Base-by-base conservation (phyloP, 2,888 invertebrate genomes). In the Ophion costatus region DNA sequence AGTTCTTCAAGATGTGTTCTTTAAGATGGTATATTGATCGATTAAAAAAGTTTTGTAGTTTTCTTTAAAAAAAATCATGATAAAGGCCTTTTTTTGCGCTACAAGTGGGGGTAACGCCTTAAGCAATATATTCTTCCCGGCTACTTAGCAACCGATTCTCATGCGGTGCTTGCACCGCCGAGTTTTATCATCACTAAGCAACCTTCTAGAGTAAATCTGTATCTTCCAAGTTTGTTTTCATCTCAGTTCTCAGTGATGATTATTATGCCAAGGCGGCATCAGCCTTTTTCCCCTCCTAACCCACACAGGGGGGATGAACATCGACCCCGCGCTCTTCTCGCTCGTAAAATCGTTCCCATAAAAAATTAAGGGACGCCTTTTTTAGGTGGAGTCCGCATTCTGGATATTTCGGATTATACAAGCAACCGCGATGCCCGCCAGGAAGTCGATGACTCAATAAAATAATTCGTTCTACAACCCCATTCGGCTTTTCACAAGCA, bases 361-460 rank as follows among this genome's bases (percentile, higher is more conserved):
- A 51, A 17, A 51, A 51, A 51, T 51, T 1, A 17, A 17, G 51
- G 51, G 17, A 3, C 5, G 0, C 17, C 17, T 14, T 14, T 14
- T 51, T 51, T 14, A 17, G 5, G 51, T 0, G 51, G 51, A 38
- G n/a, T 20, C 14, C 20, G 7, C 67, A 22, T 24, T 69, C 45
- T 17, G 24, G 69, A 24, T 10, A 17, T 24, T 24, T 29, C 1
- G 14, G 20, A 22, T 6, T 2, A 22, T n/a, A 14, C 7, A 24
- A 71, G 33, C 42, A 42, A 51, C 1, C 29, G 17, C 45, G 64
- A 77, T 80, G 29, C 24, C 70, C 10, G 59, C 66, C 59, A 45
- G 74, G 77, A 77, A 78, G 77, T 70, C 74, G 61, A 78, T 81
- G 85, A 85, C 83, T 69, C 81, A 80, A 83, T 87, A 56, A 64